Evolutionary conservation across 2,113 vertebrate genomes (phyloP).

Genomic region (Trochalopteron elliotii): DNA sequence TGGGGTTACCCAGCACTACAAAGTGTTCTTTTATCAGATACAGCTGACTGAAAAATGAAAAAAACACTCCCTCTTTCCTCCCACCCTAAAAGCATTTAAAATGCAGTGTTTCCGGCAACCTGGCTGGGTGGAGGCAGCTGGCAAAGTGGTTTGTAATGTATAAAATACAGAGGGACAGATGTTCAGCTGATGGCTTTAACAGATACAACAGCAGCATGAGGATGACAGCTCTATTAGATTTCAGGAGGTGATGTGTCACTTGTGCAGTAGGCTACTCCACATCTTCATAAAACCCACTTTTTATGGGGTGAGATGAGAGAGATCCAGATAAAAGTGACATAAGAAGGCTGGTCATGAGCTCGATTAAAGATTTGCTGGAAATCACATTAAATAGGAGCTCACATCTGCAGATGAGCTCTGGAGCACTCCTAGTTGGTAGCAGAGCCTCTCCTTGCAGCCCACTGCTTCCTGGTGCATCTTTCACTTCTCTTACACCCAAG

Average conservation of each 20-base stretch:
- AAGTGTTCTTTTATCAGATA: slow-evolving; percentile 54
- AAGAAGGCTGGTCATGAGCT: slow-evolving; percentile 16
- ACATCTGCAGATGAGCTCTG: neutral
- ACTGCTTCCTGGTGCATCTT: neutral
- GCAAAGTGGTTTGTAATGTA: slow-evolving; percentile 1
- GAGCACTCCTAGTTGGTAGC: neutral
- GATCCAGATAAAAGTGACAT: neutral
- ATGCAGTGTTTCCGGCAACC: neutral
- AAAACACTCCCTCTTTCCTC: slow-evolving; percentile 33
- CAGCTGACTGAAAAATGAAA: slow-evolving; percentile 60
- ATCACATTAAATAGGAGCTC: neutral
- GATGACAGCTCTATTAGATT: slow-evolving; percentile 55
- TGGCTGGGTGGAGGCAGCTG: neutral
- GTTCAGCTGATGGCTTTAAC: slow-evolving; percentile 40
- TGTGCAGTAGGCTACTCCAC: slow-evolving; percentile 35
- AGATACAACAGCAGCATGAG: neutral
- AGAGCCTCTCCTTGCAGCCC: neutral
- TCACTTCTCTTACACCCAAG: neutral
- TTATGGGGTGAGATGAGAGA: slow-evolving; percentile 48
- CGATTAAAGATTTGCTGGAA: neutral
- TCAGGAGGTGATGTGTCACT: slow-evolving; percentile 52
- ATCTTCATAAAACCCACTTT: slow-evolving; percentile 44
- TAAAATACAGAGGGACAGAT: neutral
- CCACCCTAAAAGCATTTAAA: slow-evolving; percentile 41
- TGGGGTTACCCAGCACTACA: slow-evolving; percentile 46